phyloP scores from a whole-genome alignment of 2,113 vertebrate species.

The Lonchura striata region DNA sequence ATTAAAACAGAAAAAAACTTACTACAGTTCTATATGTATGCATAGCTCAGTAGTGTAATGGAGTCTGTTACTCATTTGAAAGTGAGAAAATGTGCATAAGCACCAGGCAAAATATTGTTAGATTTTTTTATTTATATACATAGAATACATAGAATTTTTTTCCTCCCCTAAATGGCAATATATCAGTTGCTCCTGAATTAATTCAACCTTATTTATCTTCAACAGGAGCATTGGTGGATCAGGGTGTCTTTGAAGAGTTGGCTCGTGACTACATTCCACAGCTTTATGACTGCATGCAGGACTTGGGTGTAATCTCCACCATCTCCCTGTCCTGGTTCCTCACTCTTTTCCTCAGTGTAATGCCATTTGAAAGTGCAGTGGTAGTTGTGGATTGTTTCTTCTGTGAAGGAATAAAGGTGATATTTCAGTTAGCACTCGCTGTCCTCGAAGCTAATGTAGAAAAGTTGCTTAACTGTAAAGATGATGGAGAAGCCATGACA shows the following conservation, averaged over 20 bases:
- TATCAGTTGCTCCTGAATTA: not conserved
- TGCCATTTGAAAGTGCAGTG: conserved; percentile 97
- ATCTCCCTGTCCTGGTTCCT: conserved; percentile 99
- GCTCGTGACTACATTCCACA: conserved; percentile 93
- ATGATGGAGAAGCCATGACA: conserved; percentile 99
- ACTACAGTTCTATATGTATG: not conserved
- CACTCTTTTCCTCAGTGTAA: conserved; percentile 96
- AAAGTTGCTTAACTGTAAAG: conserved; percentile 92
- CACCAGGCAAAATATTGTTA: not conserved
- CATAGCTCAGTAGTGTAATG: not conserved
- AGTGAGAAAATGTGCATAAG: not conserved
- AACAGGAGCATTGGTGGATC: conserved; percentile 93
- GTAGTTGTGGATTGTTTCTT: conserved; percentile 99
- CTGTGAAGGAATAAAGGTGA: conserved; percentile 98
- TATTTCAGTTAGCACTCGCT: conserved; percentile 94
- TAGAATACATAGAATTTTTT: not conserved
- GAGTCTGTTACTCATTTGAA: not conserved
- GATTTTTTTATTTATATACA: not conserved
- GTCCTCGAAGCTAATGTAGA: conserved; percentile 95
- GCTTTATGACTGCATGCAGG: conserved; percentile 99
- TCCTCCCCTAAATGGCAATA: not conserved
- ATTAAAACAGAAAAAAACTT: not conserved
- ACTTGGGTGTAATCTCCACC: conserved; percentile 95
- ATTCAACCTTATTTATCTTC: not conserved
- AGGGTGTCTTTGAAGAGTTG: conserved; percentile 96